Evolutionary conservation across 2,113 vertebrate genomes (phyloP), one percentile per base, ranked within the genome.

Genomic region (Martes martes): DNA sequence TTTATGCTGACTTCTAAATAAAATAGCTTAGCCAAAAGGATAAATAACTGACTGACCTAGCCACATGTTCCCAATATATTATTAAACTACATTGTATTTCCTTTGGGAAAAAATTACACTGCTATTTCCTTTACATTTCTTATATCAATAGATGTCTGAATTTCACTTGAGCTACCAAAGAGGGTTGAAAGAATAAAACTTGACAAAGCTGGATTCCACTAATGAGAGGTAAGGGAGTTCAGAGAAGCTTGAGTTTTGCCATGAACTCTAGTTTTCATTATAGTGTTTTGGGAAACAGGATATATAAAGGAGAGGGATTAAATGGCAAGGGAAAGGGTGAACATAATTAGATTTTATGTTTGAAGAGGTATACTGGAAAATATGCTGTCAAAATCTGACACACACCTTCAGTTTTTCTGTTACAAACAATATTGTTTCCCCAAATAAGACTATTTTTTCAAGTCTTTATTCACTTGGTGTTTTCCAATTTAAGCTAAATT

Each of bases 291-390:
- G 31, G 88, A 97, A 94, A 87, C 0, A 39, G 73, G 87, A 31
- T 89, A 65, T 78, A 39, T 85, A 21, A 39, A 96, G 79, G 0
- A 95, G 91, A 84, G 45, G 89, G 91, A 96, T 97, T 67, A 97
- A 97, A 98, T 92, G 86, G 92, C 87, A 52, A 14, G 63, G 90
- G 89, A 96, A 94, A 91, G 79, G 13, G 87, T 79, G 79, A 67
- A 94, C n/a, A 96, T 94, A 91, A 97, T 96, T 7, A 91, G 97
- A 92, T 76, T 98, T 96, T 87, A 39, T 9, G 76, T 98, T 97
- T 97, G 96, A 97, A 98, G 89, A 39, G 16, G 52, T 89, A 63
- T 82, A 93, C 55, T 55, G 95, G 96, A 97, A 98, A 98, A 97
- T 92, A 95, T 47, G 18, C 6, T 98, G 96, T 97, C 98, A 97